phyloP scores from a whole-genome alignment of 2,797 vertebrate species.

The Trematomus bernacchii region DNA sequence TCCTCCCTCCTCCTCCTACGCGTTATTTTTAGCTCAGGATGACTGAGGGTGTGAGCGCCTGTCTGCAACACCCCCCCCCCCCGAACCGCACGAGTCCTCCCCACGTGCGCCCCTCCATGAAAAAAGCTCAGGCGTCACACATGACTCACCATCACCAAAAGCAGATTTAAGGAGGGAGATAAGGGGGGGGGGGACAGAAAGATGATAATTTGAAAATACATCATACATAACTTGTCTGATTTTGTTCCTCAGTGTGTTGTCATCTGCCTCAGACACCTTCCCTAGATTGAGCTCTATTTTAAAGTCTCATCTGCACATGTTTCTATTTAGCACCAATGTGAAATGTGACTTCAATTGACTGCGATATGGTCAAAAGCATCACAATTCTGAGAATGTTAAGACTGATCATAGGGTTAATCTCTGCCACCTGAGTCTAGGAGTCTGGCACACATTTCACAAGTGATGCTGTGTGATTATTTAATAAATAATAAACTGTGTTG shows the following conservation, averaged over 20 bases:
- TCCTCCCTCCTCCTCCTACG: constrained; percentile 43
- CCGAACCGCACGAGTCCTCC: constrained; percentile 64
- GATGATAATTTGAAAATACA: background rate
- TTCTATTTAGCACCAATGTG: background rate
- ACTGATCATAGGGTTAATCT: too few species aligned
- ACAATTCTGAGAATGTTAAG: background rate
- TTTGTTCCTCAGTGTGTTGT: background rate
- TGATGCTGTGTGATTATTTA: too few species aligned
- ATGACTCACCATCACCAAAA: constrained; percentile 12
- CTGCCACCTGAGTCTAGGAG: too few species aligned
- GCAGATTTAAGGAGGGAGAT: background rate
- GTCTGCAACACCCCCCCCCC: constrained; percentile 60
- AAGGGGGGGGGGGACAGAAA: background rate
- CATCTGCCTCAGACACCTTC: background rate
- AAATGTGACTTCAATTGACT: constrained; percentile 11
- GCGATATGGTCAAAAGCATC: background rate
- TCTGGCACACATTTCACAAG: too few species aligned
- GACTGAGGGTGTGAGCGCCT: constrained; percentile 58
- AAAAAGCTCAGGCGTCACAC: constrained; percentile 38
- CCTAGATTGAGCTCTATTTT: constrained; percentile 3
- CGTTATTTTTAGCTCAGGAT: constrained; percentile 79
- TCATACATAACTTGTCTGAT: background rate
- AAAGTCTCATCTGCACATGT: constrained; percentile 9
- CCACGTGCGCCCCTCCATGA: constrained; percentile 73
- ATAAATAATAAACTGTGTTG: too few species aligned